A percentile compares a stretch with the other conserved stretches of the same genome.
Conservation (phyloP, 2,113 vertebrate genomes). For the Siphamia tubifer region DNA sequence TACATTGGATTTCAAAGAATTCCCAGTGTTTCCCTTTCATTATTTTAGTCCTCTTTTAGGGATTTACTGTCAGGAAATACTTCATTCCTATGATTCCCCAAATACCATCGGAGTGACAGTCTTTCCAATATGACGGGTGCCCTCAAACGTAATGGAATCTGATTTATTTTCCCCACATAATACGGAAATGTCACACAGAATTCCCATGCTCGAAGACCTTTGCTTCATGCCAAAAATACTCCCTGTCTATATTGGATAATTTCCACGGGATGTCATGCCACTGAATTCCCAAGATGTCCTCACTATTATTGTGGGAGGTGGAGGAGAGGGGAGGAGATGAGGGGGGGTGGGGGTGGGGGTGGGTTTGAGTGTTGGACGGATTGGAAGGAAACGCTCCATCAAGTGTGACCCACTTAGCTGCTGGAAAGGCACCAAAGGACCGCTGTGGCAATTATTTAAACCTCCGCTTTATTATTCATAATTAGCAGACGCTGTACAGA, state of each 20-base stretch:
- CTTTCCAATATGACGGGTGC: conserved; percentile 12
- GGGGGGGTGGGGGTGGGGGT: neutral
- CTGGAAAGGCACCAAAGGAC: conserved; percentile 74
- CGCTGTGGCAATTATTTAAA: conserved; percentile 75
- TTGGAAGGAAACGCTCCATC: conserved; percentile 63
- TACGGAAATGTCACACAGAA: conserved; percentile 37
- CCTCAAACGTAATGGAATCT: conserved; percentile 41
- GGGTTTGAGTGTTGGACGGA: conserved; percentile 52
- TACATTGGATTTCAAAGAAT: neutral
- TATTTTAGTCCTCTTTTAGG: neutral
- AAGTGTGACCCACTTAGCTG: conserved; percentile 78
- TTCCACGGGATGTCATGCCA: conserved; percentile 35
- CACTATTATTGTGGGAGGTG: conserved; percentile 52
- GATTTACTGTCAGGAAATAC: neutral
- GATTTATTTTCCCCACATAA: conserved; percentile 38
- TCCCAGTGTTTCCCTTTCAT: neutral
- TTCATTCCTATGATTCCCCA: neutral
- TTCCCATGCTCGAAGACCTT: conserved; percentile 40
- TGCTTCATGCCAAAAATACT: conserved; percentile 46
- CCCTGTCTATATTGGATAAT: conserved; percentile 31
- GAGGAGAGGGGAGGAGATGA: no score
- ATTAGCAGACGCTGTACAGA: conserved; percentile 62
- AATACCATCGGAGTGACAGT: neutral
- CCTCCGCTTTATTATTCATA: conserved; percentile 78
- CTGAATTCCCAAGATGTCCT: conserved; percentile 35